Evolutionary conservation across 2,113 vertebrate species (phyloP).

Genomic region (Limanda limanda): DNA sequence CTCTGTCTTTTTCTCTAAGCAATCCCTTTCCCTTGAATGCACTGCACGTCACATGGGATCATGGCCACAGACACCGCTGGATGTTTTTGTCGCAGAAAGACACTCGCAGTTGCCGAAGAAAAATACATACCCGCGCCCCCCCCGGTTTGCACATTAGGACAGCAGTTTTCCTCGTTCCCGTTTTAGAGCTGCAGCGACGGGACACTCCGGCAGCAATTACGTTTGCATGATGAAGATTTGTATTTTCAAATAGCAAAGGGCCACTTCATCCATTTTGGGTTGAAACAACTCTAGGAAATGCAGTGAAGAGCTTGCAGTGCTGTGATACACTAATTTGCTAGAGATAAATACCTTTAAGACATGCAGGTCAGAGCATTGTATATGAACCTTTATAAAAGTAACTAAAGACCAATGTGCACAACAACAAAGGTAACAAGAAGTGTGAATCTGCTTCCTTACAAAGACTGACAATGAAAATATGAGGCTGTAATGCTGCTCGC

Average conservation of each 20-base stretch:
- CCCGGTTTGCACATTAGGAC: constrained; percentile 40
- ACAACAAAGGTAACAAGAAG: neutral
- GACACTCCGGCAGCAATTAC: constrained; percentile 23
- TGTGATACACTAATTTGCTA: neutral
- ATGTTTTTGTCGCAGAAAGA: constrained; percentile 67
- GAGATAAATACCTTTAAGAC: neutral
- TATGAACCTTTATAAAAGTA: no score
- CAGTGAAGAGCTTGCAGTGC: neutral
- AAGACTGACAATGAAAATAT: neutral
- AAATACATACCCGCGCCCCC: constrained; percentile 8
- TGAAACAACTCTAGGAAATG: constrained; percentile 6
- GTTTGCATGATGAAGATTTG: constrained; percentile 21
- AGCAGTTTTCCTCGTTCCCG: constrained; percentile 47
- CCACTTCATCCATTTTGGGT: constrained; percentile 4
- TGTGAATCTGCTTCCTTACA: neutral
- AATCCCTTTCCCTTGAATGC: constrained; percentile 75
- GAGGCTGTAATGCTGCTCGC: neutral
- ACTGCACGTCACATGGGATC: constrained; percentile 76
- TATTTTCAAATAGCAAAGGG: constrained; percentile 11
- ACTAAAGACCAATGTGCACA: neutral
- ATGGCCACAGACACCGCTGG: constrained; percentile 65
- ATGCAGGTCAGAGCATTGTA: neutral
- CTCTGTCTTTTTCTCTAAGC: constrained; percentile 67
- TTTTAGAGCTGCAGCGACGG: constrained; percentile 29
- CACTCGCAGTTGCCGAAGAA: constrained; percentile 49